Evolutionary conservation across 2,113 vertebrate genomes (phyloP).

Genomic region (Heptranchias perlo): DNA sequence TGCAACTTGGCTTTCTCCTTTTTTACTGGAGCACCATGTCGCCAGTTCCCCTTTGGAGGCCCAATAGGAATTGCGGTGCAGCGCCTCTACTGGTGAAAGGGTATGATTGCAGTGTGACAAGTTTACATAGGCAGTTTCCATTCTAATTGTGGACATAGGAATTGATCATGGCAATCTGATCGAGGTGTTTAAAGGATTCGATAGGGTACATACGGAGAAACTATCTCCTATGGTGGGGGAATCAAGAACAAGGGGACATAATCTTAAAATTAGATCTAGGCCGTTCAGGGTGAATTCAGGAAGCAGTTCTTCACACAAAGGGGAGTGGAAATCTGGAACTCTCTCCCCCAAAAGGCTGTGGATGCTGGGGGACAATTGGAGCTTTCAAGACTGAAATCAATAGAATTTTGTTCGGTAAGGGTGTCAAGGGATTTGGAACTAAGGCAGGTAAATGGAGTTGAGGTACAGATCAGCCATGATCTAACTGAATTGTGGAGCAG

Average conservation of each 20-base stretch:
- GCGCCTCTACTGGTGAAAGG: background rate
- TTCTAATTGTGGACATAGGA: background rate
- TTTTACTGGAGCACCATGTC: background rate
- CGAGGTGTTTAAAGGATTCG: background rate
- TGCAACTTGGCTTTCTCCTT: background rate
- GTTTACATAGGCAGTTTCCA: background rate
- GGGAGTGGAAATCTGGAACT: background rate
- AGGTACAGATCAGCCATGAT: background rate
- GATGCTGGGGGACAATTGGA: background rate
- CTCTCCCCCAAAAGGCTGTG: background rate
- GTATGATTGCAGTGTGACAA: too few species aligned
- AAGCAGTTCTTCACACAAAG: background rate
- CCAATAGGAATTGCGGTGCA: background rate
- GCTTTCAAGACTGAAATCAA: background rate
- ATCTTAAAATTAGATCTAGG: background rate
- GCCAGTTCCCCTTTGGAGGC: background rate
- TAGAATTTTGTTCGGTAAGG: background rate
- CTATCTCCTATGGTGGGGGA: background rate
- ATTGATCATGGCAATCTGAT: background rate
- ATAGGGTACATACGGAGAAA: background rate
- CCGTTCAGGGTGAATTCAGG: background rate
- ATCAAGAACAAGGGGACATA: background rate
- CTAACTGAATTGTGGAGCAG: background rate
- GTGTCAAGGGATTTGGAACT: background rate
- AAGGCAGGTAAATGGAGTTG: background rate